Evolutionary conservation across 2,113 vertebrate genomes (phyloP).

Genomic region (Typhlomys cinereus): DNA sequence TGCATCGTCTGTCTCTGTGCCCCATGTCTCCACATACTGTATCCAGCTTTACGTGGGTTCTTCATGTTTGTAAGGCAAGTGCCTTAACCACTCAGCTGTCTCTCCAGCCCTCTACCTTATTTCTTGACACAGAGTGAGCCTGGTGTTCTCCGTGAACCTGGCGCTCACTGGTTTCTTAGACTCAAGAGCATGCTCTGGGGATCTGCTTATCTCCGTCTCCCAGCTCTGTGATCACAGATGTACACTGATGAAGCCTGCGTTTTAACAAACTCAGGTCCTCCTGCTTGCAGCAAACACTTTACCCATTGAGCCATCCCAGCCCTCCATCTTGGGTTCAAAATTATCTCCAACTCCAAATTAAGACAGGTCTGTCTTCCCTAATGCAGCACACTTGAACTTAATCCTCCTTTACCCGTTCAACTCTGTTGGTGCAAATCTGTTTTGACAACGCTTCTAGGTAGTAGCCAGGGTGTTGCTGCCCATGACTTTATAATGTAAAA

Average conservation of each 20-base stretch:
- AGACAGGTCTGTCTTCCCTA: neutral
- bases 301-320: neutral
- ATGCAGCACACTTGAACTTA: neutral
- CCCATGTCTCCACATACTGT: neutral
- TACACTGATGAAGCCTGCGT: no score
- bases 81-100: neutral
- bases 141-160: no score
- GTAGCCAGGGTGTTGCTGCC: no score
- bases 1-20: neutral
- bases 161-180: no score
- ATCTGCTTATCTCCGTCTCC: no score
- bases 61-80: neutral
- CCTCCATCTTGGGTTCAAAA: neutral
- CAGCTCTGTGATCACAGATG: no score
- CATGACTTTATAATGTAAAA: no score
- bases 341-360: neutral
- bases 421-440: neutral
- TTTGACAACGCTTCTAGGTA: neutral
- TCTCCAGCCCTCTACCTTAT: neutral
- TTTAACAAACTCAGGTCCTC: neutral
- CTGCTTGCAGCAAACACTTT: neutral
- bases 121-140: no score
- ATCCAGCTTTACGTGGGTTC: neutral
- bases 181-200: no score
- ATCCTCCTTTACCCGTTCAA: slow-evolving; percentile 20